phyloP scores from a whole-genome alignment of 2,888 invertebrate genomes.

The Oxystoma pomonae region DNA sequence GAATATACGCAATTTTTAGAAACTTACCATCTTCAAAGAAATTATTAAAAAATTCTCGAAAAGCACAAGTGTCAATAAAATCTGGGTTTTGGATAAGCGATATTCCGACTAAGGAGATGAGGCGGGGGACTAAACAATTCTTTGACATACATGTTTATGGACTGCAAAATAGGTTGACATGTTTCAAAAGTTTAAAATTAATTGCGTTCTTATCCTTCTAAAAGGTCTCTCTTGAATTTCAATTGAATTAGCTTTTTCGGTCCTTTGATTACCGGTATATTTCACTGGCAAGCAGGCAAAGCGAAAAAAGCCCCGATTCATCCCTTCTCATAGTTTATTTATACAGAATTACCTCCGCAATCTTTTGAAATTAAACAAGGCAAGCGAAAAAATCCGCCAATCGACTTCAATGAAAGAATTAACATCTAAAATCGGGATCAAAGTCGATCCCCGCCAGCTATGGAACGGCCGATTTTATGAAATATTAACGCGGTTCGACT shows the following conservation, averaged over 20 bases:
- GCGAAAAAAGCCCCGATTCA: background rate
- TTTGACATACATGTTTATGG: too few relatives aligned
- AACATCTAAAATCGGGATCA: conserved; percentile 27
- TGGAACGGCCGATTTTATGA: conserved; percentile 43
- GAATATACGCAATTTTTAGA: too few relatives aligned
- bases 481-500: conserved; percentile 53
- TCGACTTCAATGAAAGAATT: conserved; percentile 25
- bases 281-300: background rate
- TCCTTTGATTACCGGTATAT: background rate
- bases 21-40: too few relatives aligned
- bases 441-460: conserved; percentile 16
- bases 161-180: too few relatives aligned
- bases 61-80: too few relatives aligned
- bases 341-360: conserved; percentile 18
- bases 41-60: too few relatives aligned
- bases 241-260: background rate
- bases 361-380: conserved; percentile 22
- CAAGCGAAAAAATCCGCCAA: conserved; percentile 19
- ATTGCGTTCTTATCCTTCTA: too few relatives aligned
- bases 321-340: conserved; percentile 17
- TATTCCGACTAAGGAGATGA: too few relatives aligned
- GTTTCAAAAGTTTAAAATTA: too few relatives aligned
- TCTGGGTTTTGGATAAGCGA: too few relatives aligned
- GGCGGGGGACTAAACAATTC: too few relatives aligned
- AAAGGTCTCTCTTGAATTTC: background rate